phyloP scores from a whole-genome alignment of 2,888 invertebrate species.

The Microdon myrmicae region DNA sequence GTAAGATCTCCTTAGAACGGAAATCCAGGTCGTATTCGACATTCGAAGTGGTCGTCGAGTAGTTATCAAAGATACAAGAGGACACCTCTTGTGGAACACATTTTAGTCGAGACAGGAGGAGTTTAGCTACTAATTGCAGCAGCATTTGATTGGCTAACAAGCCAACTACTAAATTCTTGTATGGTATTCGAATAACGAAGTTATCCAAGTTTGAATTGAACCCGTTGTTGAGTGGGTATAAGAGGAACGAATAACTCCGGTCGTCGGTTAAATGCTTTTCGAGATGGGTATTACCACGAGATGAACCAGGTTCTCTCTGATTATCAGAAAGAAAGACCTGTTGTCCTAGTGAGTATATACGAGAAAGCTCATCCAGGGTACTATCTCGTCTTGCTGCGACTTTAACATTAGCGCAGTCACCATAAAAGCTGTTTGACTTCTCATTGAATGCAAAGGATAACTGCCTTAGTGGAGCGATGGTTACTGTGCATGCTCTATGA shows the following conservation, averaged over 20 bases:
- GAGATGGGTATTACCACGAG: constrained; percentile 54
- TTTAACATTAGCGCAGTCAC: constrained; percentile 90
- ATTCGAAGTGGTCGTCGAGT: constrained; percentile 66
- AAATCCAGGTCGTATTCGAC: constrained; percentile 66
- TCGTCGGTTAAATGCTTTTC: constrained; percentile 76
- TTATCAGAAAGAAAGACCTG: constrained; percentile 82
- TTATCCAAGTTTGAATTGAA: constrained; percentile 79
- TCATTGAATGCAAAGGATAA: constrained; percentile 90
- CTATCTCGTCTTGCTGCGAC: constrained; percentile 92
- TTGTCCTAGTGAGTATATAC: constrained; percentile 87
- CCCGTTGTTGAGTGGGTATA: constrained; percentile 81
- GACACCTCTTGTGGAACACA: constrained; percentile 71
- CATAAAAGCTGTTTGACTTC: constrained; percentile 93
- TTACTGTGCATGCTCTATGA: constrained; percentile 85
- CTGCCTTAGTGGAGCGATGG: constrained; percentile 86
- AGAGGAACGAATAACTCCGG: constrained; percentile 86
- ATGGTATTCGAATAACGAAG: constrained; percentile 85
- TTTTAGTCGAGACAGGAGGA: constrained; percentile 82
- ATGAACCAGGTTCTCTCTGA: constrained; percentile 61
- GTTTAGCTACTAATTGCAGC: constrained; percentile 87
- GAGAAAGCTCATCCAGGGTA: constrained; percentile 82
- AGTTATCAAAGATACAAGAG: constrained; percentile 66
- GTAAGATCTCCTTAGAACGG: constrained; percentile 72
- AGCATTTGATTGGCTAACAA: constrained; percentile 92
- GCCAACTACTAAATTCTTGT: constrained; percentile 87